Conservation (phyloP, 2,113 vertebrate species). For the Campylorhamphus procurvoides region DNA sequence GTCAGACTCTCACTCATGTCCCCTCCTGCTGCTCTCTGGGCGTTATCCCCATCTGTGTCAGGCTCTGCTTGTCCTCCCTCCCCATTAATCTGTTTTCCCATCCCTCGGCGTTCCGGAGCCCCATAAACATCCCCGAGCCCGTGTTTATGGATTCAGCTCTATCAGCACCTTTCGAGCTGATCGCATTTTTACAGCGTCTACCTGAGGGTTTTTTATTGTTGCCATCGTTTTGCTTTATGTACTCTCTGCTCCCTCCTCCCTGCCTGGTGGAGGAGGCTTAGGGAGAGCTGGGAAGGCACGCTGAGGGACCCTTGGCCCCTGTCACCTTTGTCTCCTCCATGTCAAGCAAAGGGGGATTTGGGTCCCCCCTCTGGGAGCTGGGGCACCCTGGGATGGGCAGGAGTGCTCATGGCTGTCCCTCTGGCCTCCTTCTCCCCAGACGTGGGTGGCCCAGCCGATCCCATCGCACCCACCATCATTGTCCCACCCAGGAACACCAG, state of each 20-base stretch:
- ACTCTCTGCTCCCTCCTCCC: conserved; percentile 40
- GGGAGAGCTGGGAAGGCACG: not conserved
- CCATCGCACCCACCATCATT: conserved; percentile 94
- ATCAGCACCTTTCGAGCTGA: conserved; percentile 76
- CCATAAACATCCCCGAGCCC: conserved; percentile 61
- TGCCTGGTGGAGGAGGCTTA: not conserved
- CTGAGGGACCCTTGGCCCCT: not conserved
- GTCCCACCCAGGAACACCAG: conserved; percentile 95
- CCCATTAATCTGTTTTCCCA: conserved; percentile 48
- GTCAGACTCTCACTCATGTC: fast-evolving
- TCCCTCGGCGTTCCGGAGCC: not conserved
- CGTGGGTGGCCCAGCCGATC: conserved; percentile 91
- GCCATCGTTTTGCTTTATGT: conserved; percentile 77
- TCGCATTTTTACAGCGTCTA: conserved; percentile 67
- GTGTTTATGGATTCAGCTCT: conserved; percentile 76
- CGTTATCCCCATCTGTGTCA: fast-evolving
- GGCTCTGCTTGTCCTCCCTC: not conserved
- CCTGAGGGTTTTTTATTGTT: conserved; percentile 71
- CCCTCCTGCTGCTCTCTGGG: fast-evolving
- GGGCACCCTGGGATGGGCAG: not conserved
- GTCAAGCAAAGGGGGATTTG: fast-evolving
- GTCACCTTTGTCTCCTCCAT: not conserved
- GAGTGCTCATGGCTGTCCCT: not conserved
- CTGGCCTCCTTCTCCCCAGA: conserved; percentile 75
- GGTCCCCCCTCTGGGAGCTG: not conserved